A percentile compares a stretch with the other conserved stretches of the same genome.
Evolutionary conservation across 2,888 invertebrate genomes (phyloP).

Genomic region (Creontiades dilutus): DNA sequence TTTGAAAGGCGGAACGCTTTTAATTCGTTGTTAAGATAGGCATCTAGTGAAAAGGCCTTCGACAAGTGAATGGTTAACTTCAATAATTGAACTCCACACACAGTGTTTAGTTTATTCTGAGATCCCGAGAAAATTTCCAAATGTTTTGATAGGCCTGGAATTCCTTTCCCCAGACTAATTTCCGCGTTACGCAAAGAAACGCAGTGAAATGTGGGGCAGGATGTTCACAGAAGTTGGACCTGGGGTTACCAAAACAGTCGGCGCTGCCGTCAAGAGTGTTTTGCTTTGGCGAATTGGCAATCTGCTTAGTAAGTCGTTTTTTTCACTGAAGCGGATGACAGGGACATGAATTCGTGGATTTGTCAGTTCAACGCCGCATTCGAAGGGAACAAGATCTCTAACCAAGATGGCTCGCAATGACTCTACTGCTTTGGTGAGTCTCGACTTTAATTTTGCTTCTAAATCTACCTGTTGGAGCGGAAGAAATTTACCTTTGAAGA

Average conservation of each 20-base stretch:
- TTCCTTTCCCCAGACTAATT: neutral
- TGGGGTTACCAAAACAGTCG: slow-evolving; percentile 11
- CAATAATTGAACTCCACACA: no score
- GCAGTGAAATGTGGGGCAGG: neutral
- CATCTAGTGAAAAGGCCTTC: no score
- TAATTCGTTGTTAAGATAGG: no score
- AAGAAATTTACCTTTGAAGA: no score
- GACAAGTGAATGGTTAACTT: no score
- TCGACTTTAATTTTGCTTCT: neutral
- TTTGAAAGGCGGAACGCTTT: no score
- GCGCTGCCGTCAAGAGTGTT: neutral
- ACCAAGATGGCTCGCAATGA: neutral
- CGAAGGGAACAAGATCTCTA: neutral
- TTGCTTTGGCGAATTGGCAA: neutral
- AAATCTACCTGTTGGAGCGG: no score
- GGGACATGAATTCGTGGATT: neutral
- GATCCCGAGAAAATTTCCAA: no score
- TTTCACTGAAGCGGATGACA: neutral
- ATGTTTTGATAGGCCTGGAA: neutral
- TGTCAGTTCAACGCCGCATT: neutral
- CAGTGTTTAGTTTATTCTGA: no score
- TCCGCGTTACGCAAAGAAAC: neutral
- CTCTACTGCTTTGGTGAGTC: neutral
- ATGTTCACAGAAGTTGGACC: neutral
- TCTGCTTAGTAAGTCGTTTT: neutral